Base-by-base conservation (phyloP, 2,797 vertebrate genomes). In the Sebastes matsubarae region DNA sequence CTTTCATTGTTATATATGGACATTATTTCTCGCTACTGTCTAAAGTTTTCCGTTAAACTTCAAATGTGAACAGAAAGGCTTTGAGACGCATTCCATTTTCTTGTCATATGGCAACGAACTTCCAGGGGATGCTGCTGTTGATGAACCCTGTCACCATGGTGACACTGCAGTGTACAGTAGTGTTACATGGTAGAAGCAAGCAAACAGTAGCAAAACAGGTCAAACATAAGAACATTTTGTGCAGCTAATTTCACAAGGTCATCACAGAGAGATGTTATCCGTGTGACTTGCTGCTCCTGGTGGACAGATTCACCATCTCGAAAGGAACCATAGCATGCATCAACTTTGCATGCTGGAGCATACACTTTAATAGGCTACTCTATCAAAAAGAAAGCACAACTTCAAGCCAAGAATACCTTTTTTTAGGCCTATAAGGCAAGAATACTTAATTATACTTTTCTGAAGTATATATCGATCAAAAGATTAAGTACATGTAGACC, bases 1-100 rank as follows among this genome's bases (percentile, higher is more conserved):
- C 16, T 77, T 58, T 70, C 55, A 78, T 64, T 79, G 64, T 77
- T 65, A 70, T 73, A 32, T 52, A 46, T 66, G 78, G 74, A 80
- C 77, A 79, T 54, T 75, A 67, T 7, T 57, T 55, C 24, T 22
- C 27, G 29, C 63, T 25, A 12, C 38, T 22, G 18, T 69, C 16
- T 72, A 60, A 72, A 66, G 32, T 58, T 76, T 74, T 76, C 54
- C 67, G 50, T 68, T 27, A 12, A 83, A 52, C 67, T 27, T 80
- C 6, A 73, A 66, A 77, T 34, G 30, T 7, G 22, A 72, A 68
- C 57, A 76, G 30, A 69, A 27, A 55, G 16, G 66, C 57, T 77
- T n/a, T 67, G 11, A 29, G 36, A 60, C 38, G 24, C 12, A 8
- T 52, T 59, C 16, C 18, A 24, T 25, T 3, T 22, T 55, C 10